Evolutionary conservation across 2,888 invertebrate species (phyloP).

Genomic region (Chloroclysta siterata): DNA sequence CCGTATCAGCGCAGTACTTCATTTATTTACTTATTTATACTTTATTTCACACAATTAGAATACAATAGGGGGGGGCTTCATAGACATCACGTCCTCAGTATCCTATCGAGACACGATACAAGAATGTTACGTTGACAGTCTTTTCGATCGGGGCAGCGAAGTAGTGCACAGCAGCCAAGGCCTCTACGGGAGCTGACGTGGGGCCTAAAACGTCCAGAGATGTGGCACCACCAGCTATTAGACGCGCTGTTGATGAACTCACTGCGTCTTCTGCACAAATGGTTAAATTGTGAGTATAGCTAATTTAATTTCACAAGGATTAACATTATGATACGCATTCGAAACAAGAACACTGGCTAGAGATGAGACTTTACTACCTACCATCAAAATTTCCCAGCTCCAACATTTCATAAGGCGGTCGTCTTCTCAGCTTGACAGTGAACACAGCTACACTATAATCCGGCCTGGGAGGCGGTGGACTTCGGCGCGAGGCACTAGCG

Average conservation of each 20-base stretch:
- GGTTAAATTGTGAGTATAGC: not conserved
- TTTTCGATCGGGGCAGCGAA: constrained; percentile 62
- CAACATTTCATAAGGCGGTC: constrained; percentile 58
- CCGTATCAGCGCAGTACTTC: too few species aligned
- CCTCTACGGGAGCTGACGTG: constrained; percentile 57
- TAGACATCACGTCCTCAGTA: not conserved
- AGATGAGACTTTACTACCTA: constrained; percentile 21
- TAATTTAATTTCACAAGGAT: not conserved
- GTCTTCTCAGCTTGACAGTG: constrained; percentile 57
- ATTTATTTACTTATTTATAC: too few species aligned
- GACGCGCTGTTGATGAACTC: constrained; percentile 59
- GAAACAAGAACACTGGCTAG: not conserved
- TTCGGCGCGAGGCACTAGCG: constrained; percentile 33
- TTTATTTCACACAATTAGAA: too few species aligned
- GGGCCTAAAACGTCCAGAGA: constrained; percentile 63
- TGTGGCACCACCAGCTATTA: constrained; percentile 46
- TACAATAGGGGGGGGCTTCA: too few species aligned
- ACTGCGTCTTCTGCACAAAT: constrained; percentile 60
- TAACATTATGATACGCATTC: not conserved
- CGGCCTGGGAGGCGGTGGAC: constrained; percentile 24
- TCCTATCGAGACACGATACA: not conserved
- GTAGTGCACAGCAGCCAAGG: constrained; percentile 68
- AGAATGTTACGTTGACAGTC: constrained; percentile 33
- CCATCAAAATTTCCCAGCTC: constrained; percentile 62
- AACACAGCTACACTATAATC: constrained; percentile 58